Base-by-base conservation (phyloP, 2,113 vertebrate species). In the Rhinolophus sinicus region DNA sequence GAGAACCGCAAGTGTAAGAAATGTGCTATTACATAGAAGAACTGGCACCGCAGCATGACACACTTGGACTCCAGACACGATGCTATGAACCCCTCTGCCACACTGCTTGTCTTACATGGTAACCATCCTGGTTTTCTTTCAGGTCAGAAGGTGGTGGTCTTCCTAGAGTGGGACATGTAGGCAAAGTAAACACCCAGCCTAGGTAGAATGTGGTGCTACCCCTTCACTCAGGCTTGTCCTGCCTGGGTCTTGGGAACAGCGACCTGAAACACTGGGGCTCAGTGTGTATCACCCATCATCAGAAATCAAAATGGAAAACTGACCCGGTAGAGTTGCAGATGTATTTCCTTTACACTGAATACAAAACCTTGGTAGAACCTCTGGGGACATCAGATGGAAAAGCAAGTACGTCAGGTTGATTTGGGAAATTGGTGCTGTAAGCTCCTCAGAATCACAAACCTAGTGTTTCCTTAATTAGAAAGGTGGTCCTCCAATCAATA, bases 401-500 rank as follows among this genome's bases (percentile, higher is more conserved):
- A 94, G 95, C 83, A 72, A 97, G 94, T 64, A 28, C 13, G 16
- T 88, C 14, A 16, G 78, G 78, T 47, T 95, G 91, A 96, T 97
- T 97, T 90, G 91, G 91, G 96, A 97, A 98, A 97, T 82, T 93
- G 97, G 96, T 81, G 89, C 95, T 84, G 35, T 94, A 81, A 93
- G 92, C 88, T 54, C 65, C 84, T 91, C 87, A 65, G 90, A 96
- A 90, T 94, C 97, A 95, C 90, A 96, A 88, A 78, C 77, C 67
- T 35, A 67, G 50, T 80, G 94, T 93, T 97, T 52, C 89, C 92
- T 96, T 98, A 97, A 97, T 97, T 96, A 98, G 94, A 95, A 92
- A 97, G 94, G 95, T 97, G 78, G 89, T 62, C 83, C 67, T 96
- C 93, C 94, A 93, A 95, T 97, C 94, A 95, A 97, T 97, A 97